These are phyloP conservation scores for Drosophila navojoa DNA, from an alignment of 1,140 invertebrate genomes.

Conservation along the genomic window DNA sequence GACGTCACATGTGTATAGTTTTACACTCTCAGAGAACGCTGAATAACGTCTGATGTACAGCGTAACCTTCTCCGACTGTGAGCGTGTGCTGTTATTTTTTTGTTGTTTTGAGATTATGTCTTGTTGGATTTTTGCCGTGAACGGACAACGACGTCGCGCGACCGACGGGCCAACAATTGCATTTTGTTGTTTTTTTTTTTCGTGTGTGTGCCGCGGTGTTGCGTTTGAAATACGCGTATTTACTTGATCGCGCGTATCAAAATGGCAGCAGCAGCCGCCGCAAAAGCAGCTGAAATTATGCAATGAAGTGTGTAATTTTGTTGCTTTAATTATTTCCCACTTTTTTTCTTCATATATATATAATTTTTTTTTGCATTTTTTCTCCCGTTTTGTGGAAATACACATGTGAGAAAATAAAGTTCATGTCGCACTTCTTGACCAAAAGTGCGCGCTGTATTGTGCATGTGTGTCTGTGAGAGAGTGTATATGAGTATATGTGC, in stretches of 20 bases:
- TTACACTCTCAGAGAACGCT: conserved; percentile 19
- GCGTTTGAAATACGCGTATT: conserved; percentile 54
- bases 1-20: conserved; percentile 27
- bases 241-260: conserved; percentile 54
- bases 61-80: neutral
- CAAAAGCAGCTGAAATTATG: conserved; percentile 60
- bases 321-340: conserved; percentile 21
- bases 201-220: conserved; percentile 45
- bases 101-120: conserved; percentile 36
- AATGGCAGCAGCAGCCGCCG: conserved; percentile 56
- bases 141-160: conserved; percentile 47
- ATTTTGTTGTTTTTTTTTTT: conserved; percentile 55
- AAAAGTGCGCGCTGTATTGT: conserved; percentile 11
- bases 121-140: conserved; percentile 54
- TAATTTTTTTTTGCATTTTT: conserved; percentile 24
- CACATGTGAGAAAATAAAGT: conserved; percentile 49
- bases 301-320: conserved; percentile 62
- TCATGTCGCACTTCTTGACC: conserved; percentile 26
- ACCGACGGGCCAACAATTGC: conserved; percentile 49
- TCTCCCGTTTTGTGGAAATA: conserved; percentile 27
- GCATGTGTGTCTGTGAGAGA: neutral
- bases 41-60: neutral
- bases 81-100: conserved; percentile 34
- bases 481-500: conserved; percentile 5
- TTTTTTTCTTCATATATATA: conserved; percentile 17